Conservation (phyloP, 30 jellyfish, hydroid and myxozoan species). For the Mastigias papua region DNA sequence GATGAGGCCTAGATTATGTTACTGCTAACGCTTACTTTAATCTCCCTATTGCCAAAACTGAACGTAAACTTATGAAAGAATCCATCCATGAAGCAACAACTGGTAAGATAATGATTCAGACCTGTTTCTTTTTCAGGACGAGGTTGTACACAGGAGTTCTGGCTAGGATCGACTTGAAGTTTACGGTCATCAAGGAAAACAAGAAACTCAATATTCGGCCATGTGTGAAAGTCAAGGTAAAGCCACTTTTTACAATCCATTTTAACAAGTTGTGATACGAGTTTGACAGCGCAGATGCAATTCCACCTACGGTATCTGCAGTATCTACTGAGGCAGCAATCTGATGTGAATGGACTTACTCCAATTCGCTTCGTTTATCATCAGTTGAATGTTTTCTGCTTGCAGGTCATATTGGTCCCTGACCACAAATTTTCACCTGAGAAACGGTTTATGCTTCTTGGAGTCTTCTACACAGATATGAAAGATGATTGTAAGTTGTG, state of each 20-base stretch:
- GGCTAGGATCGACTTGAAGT: conserved; percentile 36
- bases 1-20: too few species aligned
- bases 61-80: too few species aligned
- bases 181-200: conserved; percentile 31
- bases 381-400: neutral
- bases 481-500: conserved; percentile 59
- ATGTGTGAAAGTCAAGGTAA: conserved; percentile 54
- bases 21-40: too few species aligned
- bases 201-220: conserved; percentile 53
- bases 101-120: too few species aligned
- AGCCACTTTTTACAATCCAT: neutral
- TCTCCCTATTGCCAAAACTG: too few species aligned
- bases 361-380: too few species aligned
- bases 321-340: too few species aligned
- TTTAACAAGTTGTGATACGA: too few species aligned
- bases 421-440: conserved; percentile 53
- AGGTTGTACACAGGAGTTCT: conserved; percentile 58
- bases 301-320: too few species aligned
- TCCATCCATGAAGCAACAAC: too few species aligned
- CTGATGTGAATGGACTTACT: too few species aligned
- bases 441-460: conserved; percentile 41
- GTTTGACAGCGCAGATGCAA: too few species aligned
- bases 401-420: conserved; percentile 49
- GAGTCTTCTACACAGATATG: conserved; percentile 55
- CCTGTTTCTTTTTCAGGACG: conserved; percentile 32